A percentile compares a stretch with the other conserved stretches of the same genome.
These are phyloP conservation scores for Chloroceryle amazona DNA, from an alignment of 2,797 vertebrate genomes.

Conservation along the genomic window DNA sequence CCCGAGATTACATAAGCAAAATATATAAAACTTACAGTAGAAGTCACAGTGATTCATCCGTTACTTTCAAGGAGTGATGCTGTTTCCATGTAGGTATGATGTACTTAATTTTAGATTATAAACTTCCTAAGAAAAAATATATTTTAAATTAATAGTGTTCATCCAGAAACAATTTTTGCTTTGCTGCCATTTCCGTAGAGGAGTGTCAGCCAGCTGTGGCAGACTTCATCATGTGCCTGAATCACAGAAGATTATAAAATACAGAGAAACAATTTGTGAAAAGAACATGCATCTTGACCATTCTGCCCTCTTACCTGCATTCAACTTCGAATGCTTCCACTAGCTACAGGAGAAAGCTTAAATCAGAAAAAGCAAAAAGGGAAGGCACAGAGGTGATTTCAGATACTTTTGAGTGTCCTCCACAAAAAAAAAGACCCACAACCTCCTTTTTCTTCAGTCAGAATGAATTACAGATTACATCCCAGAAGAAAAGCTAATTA, in stretches of 20 bases:
- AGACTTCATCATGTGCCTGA: accelerated
- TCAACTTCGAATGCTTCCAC: background rate
- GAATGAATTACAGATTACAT: background rate
- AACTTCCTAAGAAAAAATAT: background rate
- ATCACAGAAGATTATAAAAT: background rate
- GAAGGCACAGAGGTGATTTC: background rate
- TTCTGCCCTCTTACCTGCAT: background rate
- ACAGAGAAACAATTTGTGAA: background rate
- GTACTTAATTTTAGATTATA: constrained; percentile 14
- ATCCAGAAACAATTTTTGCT: background rate
- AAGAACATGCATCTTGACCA: background rate
- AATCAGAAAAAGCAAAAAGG: background rate
- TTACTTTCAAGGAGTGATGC: background rate
- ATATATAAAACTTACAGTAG: background rate
- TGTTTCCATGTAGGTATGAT: background rate
- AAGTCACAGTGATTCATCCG: background rate
- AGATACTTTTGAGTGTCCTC: background rate
- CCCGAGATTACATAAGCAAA: background rate
- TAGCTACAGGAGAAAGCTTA: background rate
- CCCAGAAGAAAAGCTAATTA: constrained; percentile 9
- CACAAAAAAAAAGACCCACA: background rate
- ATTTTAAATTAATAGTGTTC: background rate
- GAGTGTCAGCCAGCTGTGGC: background rate
- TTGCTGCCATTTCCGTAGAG: background rate
- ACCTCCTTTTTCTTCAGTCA: background rate